Evolutionary conservation across 2,797 vertebrate genomes (phyloP), one percentile per base, ranked within the genome.

Genomic region (Tapirus indicus): DNA sequence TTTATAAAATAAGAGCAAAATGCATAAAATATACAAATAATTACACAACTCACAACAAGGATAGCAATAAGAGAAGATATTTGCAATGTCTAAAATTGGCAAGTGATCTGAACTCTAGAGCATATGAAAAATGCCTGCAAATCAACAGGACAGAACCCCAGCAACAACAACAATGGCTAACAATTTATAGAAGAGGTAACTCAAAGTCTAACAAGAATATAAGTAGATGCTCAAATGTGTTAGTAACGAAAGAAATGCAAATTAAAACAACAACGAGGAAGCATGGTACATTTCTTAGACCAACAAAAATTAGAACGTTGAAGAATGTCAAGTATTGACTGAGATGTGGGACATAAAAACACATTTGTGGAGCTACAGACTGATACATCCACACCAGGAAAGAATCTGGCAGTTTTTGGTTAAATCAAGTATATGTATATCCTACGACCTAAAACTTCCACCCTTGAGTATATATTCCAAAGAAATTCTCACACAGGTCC

Each of bases 1-100:
- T 95, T 88, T 91, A 95, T 44, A 93, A 86, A 91, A 41, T 91
- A 72, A 83, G 25, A 82, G 58, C 3, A 85, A 93, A 88, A 88
- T 49, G 32, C 54, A 78, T 77, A 58, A 86, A 88, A 88, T 18
- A 58, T 21, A 69, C 25, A 92, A 89, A 83, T 14, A 89, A 92
- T 32, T 69, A 12, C 12, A 92, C 23, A 41, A 68, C 23, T 60
- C 25, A 41, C 32, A 94, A 69, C 47, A 78, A 82, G 89, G 47
- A 64, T 21, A 12, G 49, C 54, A 83, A 35, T 56, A 68, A 93
- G 29, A 96, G 13, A 58, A 74, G 35, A 44, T 8, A 85, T 49
- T 14, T 78, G 54, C 78, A 94, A n/a, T 41, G 12, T 29, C 35
- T 82, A 71, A 82, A n/a, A 64, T 6, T 72, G 32, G 71, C 18